These are phyloP conservation scores for Loriculus beryllinus DNA, from an alignment of 2,797 vertebrate genomes.

Conservation along the genomic window DNA sequence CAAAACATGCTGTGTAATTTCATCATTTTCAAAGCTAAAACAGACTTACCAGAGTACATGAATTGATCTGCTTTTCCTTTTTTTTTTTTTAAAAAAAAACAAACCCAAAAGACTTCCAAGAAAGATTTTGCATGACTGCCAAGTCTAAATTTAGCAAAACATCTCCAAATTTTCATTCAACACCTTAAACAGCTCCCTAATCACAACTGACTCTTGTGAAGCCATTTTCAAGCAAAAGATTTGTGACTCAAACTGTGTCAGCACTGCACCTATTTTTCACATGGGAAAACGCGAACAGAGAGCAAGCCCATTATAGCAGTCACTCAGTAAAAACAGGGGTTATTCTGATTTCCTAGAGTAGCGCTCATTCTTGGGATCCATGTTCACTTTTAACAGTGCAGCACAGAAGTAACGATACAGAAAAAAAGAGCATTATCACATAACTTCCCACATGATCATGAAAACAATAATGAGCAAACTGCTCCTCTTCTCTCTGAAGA, in stretches of 20 bases:
- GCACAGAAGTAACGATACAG: neutral
- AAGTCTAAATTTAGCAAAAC: neutral
- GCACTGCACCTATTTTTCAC: neutral
- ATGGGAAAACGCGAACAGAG: neutral
- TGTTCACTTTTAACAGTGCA: neutral
- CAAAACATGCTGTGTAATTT: rapidly evolving
- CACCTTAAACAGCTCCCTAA: neutral
- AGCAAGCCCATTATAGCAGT: neutral
- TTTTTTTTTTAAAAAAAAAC: neutral
- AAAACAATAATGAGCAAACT: neutral
- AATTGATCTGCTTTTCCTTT: neutral
- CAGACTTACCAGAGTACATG: neutral
- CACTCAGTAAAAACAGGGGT: rapidly evolving
- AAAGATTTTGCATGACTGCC: neutral
- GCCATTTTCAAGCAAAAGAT: neutral
- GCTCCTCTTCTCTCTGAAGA: neutral
- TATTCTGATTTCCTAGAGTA: neutral
- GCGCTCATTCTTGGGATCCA: neutral
- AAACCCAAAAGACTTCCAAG: neutral
- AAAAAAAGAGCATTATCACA: rapidly evolving
- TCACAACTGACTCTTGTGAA: neutral
- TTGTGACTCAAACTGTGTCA: neutral
- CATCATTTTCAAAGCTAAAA: neutral
- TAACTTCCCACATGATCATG: neutral
- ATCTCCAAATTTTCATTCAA: neutral